Evolutionary conservation across 2,797 vertebrate species (phyloP), one percentile per base, ranked within the genome.

Genomic region (Pteronotus mesoamericanus): DNA sequence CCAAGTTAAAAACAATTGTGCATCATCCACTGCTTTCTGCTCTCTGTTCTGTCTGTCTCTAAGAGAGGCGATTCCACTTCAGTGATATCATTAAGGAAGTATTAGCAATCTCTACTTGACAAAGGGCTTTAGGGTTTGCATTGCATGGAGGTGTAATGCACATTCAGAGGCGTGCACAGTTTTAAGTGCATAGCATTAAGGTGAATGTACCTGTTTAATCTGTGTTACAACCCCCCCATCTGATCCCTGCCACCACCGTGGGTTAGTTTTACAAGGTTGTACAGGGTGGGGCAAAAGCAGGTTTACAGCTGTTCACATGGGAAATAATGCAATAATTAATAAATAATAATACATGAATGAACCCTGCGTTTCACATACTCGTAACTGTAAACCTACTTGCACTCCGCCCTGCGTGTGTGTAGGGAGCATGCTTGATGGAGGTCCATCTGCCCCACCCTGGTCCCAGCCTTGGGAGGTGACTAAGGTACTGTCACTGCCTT

Each of bases 331-430:
- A 37, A 9, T 24, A 21, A 48, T 51, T 34, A 77, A n/a, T 51
- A 22, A 51, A 51, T 34, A 53, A 53, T 55, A 37, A 53, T 53
- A 26, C 19, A 78, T 16, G 48, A 53, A 53, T 53, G 78, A 37
- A 24, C 48, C 78, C 44, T 46, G n/a, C n/a, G n/a, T 37, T 26
- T 78, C 48, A 55, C 2, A 8, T 24, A 5, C 21, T 55, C n/a
- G 24, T n/a, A 24, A 37, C n/a, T 5, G 12, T 78, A 37, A 53
- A 53, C 75, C 75, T 9, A 14, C 74, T 24, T 37, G 34, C 37
- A n/a, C 26, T 22, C 6, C 48, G 37, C 48, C 7, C 12, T 26
- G n/a, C 3, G 0, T 6, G 4, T 44, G 19, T 15, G 1, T 14
- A 55, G 51, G 55, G 21, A 87, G 37, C 6, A 32, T 15, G 48